A percentile compares a stretch with the other conserved stretches of the same genome.
phyloP scores from a whole-genome alignment of 2,888 invertebrate genomes.

The Nasonovia ribisnigri region DNA sequence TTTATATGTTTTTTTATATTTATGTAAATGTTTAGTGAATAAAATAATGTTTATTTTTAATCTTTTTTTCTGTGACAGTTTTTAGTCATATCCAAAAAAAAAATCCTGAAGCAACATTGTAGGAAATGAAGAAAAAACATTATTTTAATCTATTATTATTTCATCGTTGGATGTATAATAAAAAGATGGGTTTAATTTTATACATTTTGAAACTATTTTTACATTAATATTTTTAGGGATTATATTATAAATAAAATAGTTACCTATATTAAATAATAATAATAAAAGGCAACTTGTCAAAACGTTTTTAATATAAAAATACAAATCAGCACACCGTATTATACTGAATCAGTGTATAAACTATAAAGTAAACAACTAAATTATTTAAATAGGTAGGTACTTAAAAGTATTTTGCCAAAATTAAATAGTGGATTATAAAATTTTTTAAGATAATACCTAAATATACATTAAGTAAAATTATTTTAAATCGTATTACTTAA shows the following conservation, averaged over 20 bases:
- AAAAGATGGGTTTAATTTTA: background rate
- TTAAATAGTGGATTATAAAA: background rate
- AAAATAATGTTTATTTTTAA: no score
- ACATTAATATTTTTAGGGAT: background rate
- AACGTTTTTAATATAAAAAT: background rate
- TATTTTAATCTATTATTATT: background rate
- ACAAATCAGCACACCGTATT: background rate
- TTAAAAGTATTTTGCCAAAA: background rate
- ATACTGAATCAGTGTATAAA: background rate
- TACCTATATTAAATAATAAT: background rate
- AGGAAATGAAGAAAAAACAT: no score
- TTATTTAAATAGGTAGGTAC: background rate
- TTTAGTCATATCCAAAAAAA: no score
- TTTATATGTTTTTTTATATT: no score
- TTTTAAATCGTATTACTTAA: background rate
- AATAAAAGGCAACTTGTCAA: background rate
- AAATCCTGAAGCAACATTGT: no score
- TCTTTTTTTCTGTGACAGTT: no score
- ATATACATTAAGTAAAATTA: background rate
- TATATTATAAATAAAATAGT: background rate
- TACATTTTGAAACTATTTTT: background rate
- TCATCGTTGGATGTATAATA: background rate
- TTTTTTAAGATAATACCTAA: background rate
- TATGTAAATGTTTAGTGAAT: no score
- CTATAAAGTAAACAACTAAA: background rate